Percentiles rank a stretch among this genome's conserved stretches.
Conservation (phyloP, 2,888 invertebrate genomes). For the Synanthedon vespiformis region DNA sequence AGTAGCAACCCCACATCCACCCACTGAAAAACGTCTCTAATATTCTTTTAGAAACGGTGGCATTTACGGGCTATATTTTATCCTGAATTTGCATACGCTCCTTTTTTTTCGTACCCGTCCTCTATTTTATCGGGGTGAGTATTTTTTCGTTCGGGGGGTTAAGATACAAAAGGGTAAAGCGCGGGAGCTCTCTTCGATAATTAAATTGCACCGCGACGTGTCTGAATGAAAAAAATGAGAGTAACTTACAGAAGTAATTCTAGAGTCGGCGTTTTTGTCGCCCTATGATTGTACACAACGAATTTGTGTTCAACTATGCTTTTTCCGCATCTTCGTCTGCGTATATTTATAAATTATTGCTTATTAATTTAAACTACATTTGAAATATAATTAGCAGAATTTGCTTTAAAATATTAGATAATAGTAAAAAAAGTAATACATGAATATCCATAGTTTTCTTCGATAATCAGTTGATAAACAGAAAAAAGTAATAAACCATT, state of each 20-base stretch:
- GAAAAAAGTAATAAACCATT: too few species aligned
- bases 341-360: too few species aligned
- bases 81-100: slow-evolving; percentile 73
- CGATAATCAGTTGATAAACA: too few species aligned
- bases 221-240: slow-evolving; percentile 10
- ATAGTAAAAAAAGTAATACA: too few species aligned
- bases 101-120: slow-evolving; percentile 67
- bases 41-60: slow-evolving; percentile 73
- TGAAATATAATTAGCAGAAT: too few species aligned
- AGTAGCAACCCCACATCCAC: slow-evolving; percentile 66
- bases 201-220: slow-evolving; percentile 63
- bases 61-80: slow-evolving; percentile 74
- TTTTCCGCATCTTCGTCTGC: too few species aligned
- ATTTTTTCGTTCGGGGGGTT: slow-evolving; percentile 71
- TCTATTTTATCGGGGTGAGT: slow-evolving; percentile 69
- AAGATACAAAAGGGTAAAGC: slow-evolving; percentile 72
- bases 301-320: too few species aligned
- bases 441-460: too few species aligned
- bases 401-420: too few species aligned
- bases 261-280: not conserved
- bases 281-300: not conserved
- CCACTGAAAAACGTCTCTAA: slow-evolving; percentile 73
- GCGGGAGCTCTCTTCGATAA: slow-evolving; percentile 60
- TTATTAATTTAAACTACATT: too few species aligned
- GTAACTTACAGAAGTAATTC: not conserved